These are phyloP conservation scores for Zaprionus obscuricornis DNA, from an alignment of 2,888 invertebrate species.

Conservation along the genomic window DNA sequence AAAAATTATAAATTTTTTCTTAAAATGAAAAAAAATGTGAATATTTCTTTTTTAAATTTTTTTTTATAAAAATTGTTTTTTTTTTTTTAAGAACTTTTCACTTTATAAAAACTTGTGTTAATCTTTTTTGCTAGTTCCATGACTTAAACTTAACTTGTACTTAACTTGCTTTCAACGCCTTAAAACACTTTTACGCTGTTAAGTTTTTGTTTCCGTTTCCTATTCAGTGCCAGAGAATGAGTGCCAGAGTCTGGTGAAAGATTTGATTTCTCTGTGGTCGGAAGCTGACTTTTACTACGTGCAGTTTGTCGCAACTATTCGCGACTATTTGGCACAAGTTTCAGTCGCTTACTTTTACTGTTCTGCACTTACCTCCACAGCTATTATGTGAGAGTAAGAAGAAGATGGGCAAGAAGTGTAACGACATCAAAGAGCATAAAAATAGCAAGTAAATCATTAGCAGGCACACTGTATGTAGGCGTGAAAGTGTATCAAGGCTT, in stretches of 20 bases:
- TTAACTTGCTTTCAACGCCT: too few relatives aligned
- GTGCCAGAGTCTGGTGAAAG: conserved; percentile 20
- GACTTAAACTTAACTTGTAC: too few relatives aligned
- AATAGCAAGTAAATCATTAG: conserved; percentile 72
- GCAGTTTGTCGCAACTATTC: too few relatives aligned
- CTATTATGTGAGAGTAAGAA: not conserved
- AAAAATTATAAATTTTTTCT: too few relatives aligned
- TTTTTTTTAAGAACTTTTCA: too few relatives aligned
- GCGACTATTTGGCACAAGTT: conserved; percentile 17
- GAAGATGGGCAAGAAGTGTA: too few relatives aligned
- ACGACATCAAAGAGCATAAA: conserved; percentile 49
- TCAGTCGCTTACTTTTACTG: conserved; percentile 6
- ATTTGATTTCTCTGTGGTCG: conserved; percentile 29
- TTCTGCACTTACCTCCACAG: not conserved
- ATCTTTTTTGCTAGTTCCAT: too few relatives aligned
- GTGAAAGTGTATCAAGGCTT: conserved; percentile 39
- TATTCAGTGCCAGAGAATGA: too few relatives aligned
- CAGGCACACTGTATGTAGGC: conserved; percentile 45
- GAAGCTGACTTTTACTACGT: conserved; percentile 29
- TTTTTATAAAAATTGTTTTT: too few relatives aligned
- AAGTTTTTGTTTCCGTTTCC: conserved; percentile 1
- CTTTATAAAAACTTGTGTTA: too few relatives aligned
- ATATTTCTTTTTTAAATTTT: too few relatives aligned
- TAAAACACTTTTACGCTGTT: conserved; percentile 4
- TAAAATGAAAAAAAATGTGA: too few relatives aligned